These are phyloP conservation scores for Sarcophaga bullata DNA, from an alignment of 1,140 invertebrate genomes.

Conservation along the genomic window DNA sequence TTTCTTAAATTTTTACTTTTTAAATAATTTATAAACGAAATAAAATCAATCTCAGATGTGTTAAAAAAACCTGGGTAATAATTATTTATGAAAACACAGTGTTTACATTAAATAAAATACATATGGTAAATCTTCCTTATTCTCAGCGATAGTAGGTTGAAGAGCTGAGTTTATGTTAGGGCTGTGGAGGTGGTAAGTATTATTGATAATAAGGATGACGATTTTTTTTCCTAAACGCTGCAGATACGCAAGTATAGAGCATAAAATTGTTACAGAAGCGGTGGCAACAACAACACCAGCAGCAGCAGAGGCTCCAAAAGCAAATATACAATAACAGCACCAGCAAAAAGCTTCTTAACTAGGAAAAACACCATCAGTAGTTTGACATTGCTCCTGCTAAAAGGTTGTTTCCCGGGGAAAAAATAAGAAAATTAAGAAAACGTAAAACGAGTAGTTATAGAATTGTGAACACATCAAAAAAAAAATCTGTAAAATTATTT, in stretches of 20 bases:
- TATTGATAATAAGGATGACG: neutral
- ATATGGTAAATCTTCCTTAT: too few species aligned
- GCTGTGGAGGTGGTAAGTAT: neutral
- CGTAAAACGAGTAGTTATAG: neutral
- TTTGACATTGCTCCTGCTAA: constrained; percentile 64
- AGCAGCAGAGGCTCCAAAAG: neutral
- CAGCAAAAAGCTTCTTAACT: neutral
- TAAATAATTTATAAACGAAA: too few species aligned
- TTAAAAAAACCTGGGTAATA: too few species aligned
- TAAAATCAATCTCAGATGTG: too few species aligned
- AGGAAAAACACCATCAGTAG: constrained; percentile 53
- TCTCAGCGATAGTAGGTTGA: too few species aligned
- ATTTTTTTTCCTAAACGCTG: neutral
- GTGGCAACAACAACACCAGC: neutral
- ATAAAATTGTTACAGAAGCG: constrained; percentile 7
- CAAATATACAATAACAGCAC: neutral
- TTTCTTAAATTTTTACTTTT: too few species aligned
- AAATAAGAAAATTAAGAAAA: neutral
- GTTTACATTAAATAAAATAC: too few species aligned
- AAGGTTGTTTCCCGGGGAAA: constrained; percentile 57
- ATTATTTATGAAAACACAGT: too few species aligned
- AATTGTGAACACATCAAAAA: neutral
- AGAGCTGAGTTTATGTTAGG: too few species aligned
- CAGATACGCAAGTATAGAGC: constrained; percentile 24
- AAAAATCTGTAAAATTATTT: constrained; percentile 9